phyloP scores from a whole-genome alignment of 2,113 vertebrate species.

The Neopipo cinnamomea region DNA sequence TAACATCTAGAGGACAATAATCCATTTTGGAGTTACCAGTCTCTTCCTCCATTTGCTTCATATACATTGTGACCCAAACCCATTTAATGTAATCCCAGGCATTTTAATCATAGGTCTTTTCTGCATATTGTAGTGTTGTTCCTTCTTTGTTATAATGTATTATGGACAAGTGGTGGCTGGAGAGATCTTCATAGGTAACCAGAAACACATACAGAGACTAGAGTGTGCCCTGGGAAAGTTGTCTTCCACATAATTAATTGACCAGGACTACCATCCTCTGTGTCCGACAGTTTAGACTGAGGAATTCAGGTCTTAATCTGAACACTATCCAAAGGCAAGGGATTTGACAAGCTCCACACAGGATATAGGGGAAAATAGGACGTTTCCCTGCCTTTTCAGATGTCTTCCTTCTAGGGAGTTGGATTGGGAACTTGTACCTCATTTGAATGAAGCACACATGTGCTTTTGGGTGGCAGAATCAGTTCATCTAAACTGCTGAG shows the following conservation, averaged over 20 bases:
- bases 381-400: not conserved
- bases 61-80: not conserved
- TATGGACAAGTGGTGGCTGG: not conserved
- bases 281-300: not conserved
- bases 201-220: not conserved
- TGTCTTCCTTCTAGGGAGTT: not conserved
- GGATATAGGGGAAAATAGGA: not conserved
- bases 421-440: not conserved
- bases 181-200: not conserved
- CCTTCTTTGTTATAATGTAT: not conserved
- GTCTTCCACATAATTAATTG: not conserved
- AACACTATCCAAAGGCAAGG: not conserved
- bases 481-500: not conserved
- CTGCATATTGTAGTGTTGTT: not conserved
- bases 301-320: not conserved
- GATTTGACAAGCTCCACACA: not conserved
- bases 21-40: not conserved
- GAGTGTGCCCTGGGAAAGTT: not conserved
- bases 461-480: not conserved
- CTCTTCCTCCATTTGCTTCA: not conserved
- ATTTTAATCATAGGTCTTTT: not conserved
- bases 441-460: not conserved
- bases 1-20: constrained; percentile 27
- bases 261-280: not conserved
- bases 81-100: not conserved